Conservation (phyloP, 2,888 invertebrate genomes). For the Tinea trinotella region DNA sequence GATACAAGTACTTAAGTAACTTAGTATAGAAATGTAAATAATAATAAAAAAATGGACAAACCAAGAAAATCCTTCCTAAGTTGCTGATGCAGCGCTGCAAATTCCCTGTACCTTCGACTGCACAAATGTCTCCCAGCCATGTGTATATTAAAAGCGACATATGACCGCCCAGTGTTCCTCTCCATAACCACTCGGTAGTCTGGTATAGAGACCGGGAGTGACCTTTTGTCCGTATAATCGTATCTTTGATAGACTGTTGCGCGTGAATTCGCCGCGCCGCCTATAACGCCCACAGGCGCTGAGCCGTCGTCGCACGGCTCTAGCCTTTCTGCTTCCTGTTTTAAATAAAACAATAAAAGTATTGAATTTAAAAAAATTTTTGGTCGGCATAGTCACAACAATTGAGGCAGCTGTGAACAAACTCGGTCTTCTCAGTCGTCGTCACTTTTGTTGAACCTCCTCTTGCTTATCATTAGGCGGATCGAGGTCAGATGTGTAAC, state of each 20-base stretch:
- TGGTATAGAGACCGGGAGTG: constrained; percentile 90
- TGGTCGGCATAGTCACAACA: too few relatives aligned
- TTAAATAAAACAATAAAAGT: too few relatives aligned
- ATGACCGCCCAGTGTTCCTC: constrained; percentile 88
- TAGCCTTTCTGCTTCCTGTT: constrained; percentile 84
- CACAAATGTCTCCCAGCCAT: constrained; percentile 99
- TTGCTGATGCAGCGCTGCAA: constrained; percentile 88
- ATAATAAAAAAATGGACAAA: too few relatives aligned
- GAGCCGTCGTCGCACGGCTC: constrained; percentile 85
- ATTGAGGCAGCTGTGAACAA: too few relatives aligned
- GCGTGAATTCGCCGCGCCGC: constrained; percentile 61
- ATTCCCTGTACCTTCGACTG: constrained; percentile 96
- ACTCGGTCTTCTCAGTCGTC: too few relatives aligned
- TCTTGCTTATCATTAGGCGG: too few relatives aligned
- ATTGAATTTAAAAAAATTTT: too few relatives aligned
- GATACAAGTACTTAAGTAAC: too few relatives aligned
- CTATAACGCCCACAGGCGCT: constrained; percentile 57
- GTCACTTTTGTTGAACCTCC: too few relatives aligned
- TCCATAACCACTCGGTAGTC: constrained; percentile 92
- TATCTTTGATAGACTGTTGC: constrained; percentile 74
- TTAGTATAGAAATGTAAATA: too few relatives aligned
- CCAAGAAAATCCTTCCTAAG: constrained; percentile 95
- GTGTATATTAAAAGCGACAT: constrained; percentile 97
- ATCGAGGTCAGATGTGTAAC: too few relatives aligned
- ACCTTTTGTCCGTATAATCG: constrained; percentile 96